phyloP scores from a whole-genome alignment of 2,888 invertebrate genomes.

The Nysson spinosus region DNA sequence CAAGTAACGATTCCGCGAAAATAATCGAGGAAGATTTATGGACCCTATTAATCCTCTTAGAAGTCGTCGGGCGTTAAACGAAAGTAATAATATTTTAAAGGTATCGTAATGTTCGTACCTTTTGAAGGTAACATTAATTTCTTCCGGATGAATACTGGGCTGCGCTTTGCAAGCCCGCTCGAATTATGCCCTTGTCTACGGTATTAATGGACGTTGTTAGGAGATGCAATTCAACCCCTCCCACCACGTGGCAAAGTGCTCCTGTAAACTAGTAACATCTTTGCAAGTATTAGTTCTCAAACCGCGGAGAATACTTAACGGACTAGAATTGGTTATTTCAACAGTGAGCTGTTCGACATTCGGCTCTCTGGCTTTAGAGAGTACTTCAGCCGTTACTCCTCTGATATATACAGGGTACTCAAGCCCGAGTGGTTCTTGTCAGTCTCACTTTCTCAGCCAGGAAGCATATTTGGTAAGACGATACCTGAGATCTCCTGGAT shows the following conservation, averaged over 20 bases:
- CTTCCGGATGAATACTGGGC: constrained; percentile 28
- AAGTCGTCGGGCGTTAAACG: too few species aligned
- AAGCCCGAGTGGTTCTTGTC: constrained; percentile 53
- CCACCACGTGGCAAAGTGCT: constrained; percentile 19
- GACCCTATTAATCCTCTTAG: too few species aligned
- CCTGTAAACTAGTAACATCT: constrained; percentile 40
- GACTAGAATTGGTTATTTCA: constrained; percentile 57
- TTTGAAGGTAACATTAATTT: constrained; percentile 4
- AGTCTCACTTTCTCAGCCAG: constrained; percentile 51
- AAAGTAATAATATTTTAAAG: too few species aligned
- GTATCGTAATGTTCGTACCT: too few species aligned
- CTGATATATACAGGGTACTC: constrained; percentile 51
- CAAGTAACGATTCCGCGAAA: too few species aligned
- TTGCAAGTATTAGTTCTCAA: constrained; percentile 51
- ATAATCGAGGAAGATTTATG: too few species aligned
- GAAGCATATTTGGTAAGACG: constrained; percentile 56
- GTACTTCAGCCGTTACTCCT: constrained; percentile 55
- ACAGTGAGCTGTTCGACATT: constrained; percentile 55
- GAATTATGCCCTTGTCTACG: constrained; percentile 46
- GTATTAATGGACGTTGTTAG: constrained; percentile 47
- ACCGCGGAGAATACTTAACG: constrained; percentile 56
- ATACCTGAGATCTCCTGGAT: constrained; percentile 30
- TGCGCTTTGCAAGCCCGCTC: constrained; percentile 4
- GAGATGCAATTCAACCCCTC: constrained; percentile 32
- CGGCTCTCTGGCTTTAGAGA: constrained; percentile 46